These are phyloP conservation scores for Philopedon plagiatum DNA, from an alignment of 2,888 invertebrate genomes.

Conservation along the genomic window DNA sequence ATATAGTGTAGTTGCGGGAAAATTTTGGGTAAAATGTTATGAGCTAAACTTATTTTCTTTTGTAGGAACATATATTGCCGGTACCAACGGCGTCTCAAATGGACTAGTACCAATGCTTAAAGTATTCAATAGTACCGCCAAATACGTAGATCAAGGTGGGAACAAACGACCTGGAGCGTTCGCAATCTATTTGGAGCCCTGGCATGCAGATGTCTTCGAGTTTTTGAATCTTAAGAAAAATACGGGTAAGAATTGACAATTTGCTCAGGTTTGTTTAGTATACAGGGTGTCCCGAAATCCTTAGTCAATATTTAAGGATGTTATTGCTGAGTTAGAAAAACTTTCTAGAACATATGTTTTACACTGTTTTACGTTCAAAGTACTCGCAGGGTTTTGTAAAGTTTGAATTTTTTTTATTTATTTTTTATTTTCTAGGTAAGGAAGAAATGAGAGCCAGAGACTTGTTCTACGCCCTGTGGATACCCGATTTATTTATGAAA, in stretches of 20 bases:
- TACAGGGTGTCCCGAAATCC: too few relatives aligned
- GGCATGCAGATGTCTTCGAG: constrained; percentile 98
- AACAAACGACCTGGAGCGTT: constrained; percentile 98
- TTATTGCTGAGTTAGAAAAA: too few relatives aligned
- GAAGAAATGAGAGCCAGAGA: constrained; percentile 96
- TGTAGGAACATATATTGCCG: constrained; percentile 88
- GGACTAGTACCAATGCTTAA: constrained; percentile 96
- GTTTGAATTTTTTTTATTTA: neutral
- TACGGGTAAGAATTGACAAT: too few relatives aligned
- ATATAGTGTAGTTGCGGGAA: too few relatives aligned
- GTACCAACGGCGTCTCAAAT: constrained; percentile 95
- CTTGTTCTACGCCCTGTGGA: constrained; percentile 97
- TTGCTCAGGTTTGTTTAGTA: too few relatives aligned
- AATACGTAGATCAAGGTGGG: constrained; percentile 98
- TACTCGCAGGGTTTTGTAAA: too few relatives aligned
- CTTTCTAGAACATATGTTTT: too few relatives aligned
- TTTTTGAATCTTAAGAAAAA: constrained; percentile 96
- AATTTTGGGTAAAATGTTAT: too few relatives aligned
- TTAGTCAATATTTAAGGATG: too few relatives aligned
- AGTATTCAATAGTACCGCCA: constrained; percentile 95
- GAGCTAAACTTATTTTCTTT: constrained; percentile 2
- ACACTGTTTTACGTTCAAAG: too few relatives aligned
- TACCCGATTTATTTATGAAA: constrained; percentile 98
- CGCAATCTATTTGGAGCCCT: constrained; percentile 98
- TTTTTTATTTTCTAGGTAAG: constrained; percentile 71